Evolutionary conservation across 2,888 invertebrate species (phyloP), one percentile per base, ranked within the genome.

Genomic region (Epicampocera succincta): DNA sequence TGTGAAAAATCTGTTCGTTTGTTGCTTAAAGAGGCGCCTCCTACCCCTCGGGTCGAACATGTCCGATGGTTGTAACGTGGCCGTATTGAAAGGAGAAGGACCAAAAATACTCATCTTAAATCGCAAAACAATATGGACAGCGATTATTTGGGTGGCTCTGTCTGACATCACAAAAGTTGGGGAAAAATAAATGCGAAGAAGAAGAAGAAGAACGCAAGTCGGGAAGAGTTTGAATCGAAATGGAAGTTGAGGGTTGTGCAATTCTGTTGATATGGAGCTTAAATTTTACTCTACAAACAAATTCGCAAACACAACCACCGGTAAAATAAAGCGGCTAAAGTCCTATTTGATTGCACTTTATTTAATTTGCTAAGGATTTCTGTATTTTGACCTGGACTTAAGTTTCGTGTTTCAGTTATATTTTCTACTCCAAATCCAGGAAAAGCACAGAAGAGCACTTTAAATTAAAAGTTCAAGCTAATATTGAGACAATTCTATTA

Each of bases 1-100:
- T 25, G 13, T 40, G 40, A 56, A 63, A 63, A 71, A 69, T 50
- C 50, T 12, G 44, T 58, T 48, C 13, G 42, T 2, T 52, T 33
- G 38, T 50, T 21, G 33, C 29, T 11, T 1, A 54, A 11, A 5
- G 2, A 13, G 13, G 4, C 11, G 3, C 8, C 33, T 52, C 12
- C n/a, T 1, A 8, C 33, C 21, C 3, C 38, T 17, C 17, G 8
- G 44, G n/a, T n/a, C 61, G 40, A 54, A 63, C 69, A 63, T 56
- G 48, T 63, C 21, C 1, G 15, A 25, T 25, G n/a, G 21, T 46
- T 65, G 40, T 19, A 25, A 25, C 44, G 54, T 9, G 15, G 0
- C 1, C 13, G 21, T 50, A 17, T n/a, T 46, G 13, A 25, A 61
- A 68, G 17, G 25, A 58, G 29, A 69, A 69, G 2, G 1, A 46